Evolutionary conservation across 2,888 invertebrate species (phyloP).

Genomic region (Arrhopalites spinosus): DNA sequence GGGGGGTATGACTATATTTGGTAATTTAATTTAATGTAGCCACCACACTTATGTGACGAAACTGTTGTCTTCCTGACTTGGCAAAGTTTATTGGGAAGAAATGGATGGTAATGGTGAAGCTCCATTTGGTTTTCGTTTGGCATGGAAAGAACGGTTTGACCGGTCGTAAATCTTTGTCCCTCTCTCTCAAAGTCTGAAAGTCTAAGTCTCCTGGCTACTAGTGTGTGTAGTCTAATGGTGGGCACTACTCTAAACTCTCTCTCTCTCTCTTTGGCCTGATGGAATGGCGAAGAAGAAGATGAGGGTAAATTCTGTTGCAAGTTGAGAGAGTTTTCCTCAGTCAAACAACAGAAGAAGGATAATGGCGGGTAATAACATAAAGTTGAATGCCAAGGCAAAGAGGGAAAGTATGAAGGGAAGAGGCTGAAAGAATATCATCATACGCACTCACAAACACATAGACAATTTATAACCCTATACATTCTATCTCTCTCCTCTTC

Average conservation of each 20-base stretch:
- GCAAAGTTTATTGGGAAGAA: neutral
- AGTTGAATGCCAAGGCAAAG: slow-evolving; percentile 35
- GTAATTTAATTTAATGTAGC: neutral
- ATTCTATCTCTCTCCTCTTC: neutral
- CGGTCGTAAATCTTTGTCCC: slow-evolving; percentile 22
- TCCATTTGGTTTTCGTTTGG: slow-evolving; percentile 8
- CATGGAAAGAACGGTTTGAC: slow-evolving; percentile 11
- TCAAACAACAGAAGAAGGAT: slow-evolving; percentile 16
- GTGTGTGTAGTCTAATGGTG: neutral
- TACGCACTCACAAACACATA: neutral
- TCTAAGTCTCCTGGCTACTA: neutral
- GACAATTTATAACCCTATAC: slow-evolving; percentile 3
- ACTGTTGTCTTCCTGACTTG: neutral
- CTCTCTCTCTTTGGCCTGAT: no score
- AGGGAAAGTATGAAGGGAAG: neutral
- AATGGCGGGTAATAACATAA: slow-evolving; percentile 43
- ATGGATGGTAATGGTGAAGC: slow-evolving; percentile 24
- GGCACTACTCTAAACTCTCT: no score
- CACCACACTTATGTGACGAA: slow-evolving; percentile 4
- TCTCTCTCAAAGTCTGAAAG: neutral
- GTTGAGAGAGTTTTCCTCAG: slow-evolving; percentile 1
- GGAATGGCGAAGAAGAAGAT: neutral
- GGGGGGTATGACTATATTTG: neutral
- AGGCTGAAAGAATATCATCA: slow-evolving; percentile 2
- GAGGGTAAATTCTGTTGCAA: neutral